Base-by-base conservation (phyloP, 2,113 vertebrate genomes). In the Diadophis punctatus region DNA sequence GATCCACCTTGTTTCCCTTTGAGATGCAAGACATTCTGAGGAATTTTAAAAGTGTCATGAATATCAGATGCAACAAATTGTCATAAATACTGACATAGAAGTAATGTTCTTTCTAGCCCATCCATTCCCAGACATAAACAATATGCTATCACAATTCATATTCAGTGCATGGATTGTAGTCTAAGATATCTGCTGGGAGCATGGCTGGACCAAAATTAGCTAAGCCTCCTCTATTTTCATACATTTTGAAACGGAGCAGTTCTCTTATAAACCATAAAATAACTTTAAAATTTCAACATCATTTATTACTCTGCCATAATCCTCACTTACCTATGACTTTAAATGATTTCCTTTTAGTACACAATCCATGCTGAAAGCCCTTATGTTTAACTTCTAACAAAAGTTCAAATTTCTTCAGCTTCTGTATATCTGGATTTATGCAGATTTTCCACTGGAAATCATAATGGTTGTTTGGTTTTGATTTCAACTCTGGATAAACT, bases 251-350 rank as follows among this genome's bases (percentile, higher is more conserved):
- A 46, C 23, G 2, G 2, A 86, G 20, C 80, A 84, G 84, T 86
- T 86, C 20, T 25, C 8, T 48, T 16, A 86, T 25, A 86, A 86
- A 86, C 23, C 18, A 25, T 46, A 48, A 43, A 8, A 86, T 46
- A 86, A 48, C 23, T 48, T 46, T 43, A 48, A 43, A 86, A 9
- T 48, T 48, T 46, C 43, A 27, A 8, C 46, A 27, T 86, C 43
- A 48, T 48, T 14, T 86, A 43, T 4, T 86, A 46, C 1, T 23
- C 11, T 48, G 88, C 14, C 49, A 34, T 27, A 9, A 46, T 91
- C 27, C 25, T 84, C 84, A 8, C 84, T 94, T 86, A 92, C 87
- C 93, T 80, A 5, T 87, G 60, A 92, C 84, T 48, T 56, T 49
- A 58, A 92, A 68, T 16, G 8, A 23, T 2, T 0, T 4, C 10